phyloP scores from a whole-genome alignment of 2,888 invertebrate species.

The Nomada goodeniana region DNA sequence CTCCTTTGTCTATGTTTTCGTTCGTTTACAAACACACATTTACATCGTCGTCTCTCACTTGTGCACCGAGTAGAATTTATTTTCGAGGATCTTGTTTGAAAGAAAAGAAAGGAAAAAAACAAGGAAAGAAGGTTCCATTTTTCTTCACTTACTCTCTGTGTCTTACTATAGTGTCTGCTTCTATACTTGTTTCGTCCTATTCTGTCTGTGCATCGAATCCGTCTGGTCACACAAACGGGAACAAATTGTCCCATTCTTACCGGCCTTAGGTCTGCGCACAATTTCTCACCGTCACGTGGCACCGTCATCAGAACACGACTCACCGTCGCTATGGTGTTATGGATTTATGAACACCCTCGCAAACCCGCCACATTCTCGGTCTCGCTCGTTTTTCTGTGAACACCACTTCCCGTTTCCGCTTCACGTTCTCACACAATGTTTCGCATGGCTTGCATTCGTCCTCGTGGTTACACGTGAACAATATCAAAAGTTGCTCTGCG shows the following conservation, averaged over 20 bases:
- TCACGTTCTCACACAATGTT: constrained; percentile 8
- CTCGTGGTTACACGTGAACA: neutral
- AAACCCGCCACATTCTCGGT: constrained; percentile 16
- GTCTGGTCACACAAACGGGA: constrained; percentile 29
- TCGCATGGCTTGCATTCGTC: constrained; percentile 11
- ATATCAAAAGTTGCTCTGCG: constrained; percentile 11
- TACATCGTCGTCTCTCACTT: neutral
- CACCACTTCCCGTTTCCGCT: constrained; percentile 3
- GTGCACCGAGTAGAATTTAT: neutral
- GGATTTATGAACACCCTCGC: constrained; percentile 81
- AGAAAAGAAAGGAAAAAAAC: too few species aligned
- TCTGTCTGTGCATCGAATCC: constrained; percentile 39
- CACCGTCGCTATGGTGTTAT: constrained; percentile 80
- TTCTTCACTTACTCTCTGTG: neutral
- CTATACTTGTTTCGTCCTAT: neutral
- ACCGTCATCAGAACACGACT: constrained; percentile 36
- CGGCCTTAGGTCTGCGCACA: constrained; percentile 26
- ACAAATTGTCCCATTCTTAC: neutral
- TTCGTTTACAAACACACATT: neutral
- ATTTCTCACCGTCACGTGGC: constrained; percentile 20
- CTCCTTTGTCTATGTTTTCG: neutral
- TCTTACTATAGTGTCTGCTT: neutral
- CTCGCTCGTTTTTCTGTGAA: constrained; percentile 7
- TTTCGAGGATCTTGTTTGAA: neutral
- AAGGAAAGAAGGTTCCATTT: neutral